phyloP scores from a whole-genome alignment of 2,888 invertebrate genomes.

The Cacoxenus indagator region DNA sequence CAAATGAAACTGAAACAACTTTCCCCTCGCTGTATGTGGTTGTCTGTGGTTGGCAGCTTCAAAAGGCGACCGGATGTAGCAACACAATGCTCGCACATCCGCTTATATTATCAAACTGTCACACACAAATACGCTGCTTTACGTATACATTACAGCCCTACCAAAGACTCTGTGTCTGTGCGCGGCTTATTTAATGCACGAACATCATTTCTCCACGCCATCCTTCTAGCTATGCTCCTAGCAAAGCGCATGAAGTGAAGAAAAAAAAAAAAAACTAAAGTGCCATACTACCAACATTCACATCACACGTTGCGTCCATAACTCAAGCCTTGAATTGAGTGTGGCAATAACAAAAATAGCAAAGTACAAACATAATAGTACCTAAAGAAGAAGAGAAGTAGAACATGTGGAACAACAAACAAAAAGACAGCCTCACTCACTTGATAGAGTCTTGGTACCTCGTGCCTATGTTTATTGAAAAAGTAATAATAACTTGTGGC shows the following conservation, averaged over 20 bases:
- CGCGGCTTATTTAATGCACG: conserved; percentile 6
- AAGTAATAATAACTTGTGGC: conserved; percentile 12
- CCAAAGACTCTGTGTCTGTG: conserved; percentile 5
- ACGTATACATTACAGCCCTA: background rate
- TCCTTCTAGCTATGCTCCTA: no score
- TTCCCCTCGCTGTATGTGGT: background rate
- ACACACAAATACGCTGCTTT: conserved; percentile 38
- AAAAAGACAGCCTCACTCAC: background rate
- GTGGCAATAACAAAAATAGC: background rate
- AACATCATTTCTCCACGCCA: background rate
- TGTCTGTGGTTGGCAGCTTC: conserved; percentile 43
- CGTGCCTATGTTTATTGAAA: conserved; percentile 24
- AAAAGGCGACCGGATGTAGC: conserved; percentile 61
- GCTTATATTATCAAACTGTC: conserved; percentile 51
- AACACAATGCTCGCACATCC: conserved; percentile 63
- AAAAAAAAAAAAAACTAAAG: conserved; percentile 33
- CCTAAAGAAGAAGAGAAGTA: background rate
- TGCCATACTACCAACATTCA: conserved; percentile 49
- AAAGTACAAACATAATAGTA: background rate
- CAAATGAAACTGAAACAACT: background rate
- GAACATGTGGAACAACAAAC: background rate
- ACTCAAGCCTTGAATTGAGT: conserved; percentile 39
- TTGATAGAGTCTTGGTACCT: background rate
- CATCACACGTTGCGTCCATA: conserved; percentile 57
- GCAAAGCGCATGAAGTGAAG: background rate